A percentile compares a stretch with the other conserved stretches of the same genome.
Evolutionary conservation across 2,113 vertebrate genomes (phyloP).

Genomic region (Lepus americanus): DNA sequence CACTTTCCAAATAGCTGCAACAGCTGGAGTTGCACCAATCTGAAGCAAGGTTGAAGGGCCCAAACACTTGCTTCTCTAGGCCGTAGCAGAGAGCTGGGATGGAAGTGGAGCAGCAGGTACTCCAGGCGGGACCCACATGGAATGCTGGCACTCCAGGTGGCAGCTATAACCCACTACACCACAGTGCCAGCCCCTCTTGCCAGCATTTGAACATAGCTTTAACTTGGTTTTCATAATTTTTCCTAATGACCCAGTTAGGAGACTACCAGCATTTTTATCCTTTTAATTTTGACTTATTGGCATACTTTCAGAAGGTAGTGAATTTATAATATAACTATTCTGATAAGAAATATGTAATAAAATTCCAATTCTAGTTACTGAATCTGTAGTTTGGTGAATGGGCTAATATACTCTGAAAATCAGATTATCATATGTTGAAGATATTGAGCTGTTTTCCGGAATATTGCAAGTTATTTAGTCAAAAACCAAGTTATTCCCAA

Average conservation of each 20-base stretch:
- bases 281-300: neutral
- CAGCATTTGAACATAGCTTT: neutral
- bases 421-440: neutral
- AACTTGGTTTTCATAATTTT: neutral
- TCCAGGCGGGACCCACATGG: too few relatives aligned
- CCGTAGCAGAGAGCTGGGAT: too few relatives aligned
- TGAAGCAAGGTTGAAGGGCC: too few relatives aligned
- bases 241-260: neutral
- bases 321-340: constrained; percentile 7
- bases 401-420: neutral
- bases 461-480: neutral
- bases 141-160: too few relatives aligned
- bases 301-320: neutral
- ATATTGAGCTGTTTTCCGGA: constrained; percentile 3
- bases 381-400: neutral
- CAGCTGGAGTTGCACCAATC: too few relatives aligned
- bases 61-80: too few relatives aligned
- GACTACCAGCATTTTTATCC: neutral
- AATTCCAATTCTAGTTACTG: neutral
- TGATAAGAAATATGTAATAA: neutral
- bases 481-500: constrained; percentile 18
- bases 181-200: too few relatives aligned
- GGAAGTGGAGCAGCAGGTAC: too few relatives aligned
- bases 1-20: too few relatives aligned
- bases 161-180: too few relatives aligned